phyloP scores from a whole-genome alignment of 2,888 invertebrate species.

The Lydus trimaculatus region DNA sequence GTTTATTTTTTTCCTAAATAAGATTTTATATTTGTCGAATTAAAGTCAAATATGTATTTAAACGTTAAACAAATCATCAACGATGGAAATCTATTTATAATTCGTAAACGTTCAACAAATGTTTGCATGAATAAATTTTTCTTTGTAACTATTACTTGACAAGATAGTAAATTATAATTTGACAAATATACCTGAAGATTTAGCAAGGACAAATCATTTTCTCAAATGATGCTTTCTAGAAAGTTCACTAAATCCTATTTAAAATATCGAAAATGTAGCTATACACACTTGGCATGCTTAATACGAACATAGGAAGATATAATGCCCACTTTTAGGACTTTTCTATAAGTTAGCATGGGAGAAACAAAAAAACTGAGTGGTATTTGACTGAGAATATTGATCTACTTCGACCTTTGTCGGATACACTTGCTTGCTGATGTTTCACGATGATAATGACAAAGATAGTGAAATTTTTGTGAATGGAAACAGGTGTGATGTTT shows the following conservation, averaged over 20 bases:
- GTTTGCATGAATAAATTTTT: background rate
- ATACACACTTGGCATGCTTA: too few relatives aligned
- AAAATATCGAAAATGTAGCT: too few relatives aligned
- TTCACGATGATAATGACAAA: too few relatives aligned
- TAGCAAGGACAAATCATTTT: background rate
- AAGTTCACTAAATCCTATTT: background rate
- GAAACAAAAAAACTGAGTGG: too few relatives aligned
- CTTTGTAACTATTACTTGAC: background rate
- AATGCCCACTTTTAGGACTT: too few relatives aligned
- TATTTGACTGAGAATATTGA: too few relatives aligned
- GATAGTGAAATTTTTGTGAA: too few relatives aligned
- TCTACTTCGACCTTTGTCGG: too few relatives aligned
- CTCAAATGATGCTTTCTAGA: background rate
- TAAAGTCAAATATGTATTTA: constrained; percentile 23
- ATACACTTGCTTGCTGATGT: too few relatives aligned
- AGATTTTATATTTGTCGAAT: background rate
- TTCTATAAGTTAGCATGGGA: too few relatives aligned
- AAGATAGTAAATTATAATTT: background rate
- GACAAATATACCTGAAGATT: background rate
- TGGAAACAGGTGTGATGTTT: too few relatives aligned
- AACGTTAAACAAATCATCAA: constrained; percentile 22
- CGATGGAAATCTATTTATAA: constrained; percentile 3
- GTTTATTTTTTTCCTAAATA: background rate
- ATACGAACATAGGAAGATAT: too few relatives aligned
- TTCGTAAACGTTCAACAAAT: background rate